Conservation (phyloP, 2,113 vertebrate genomes). For the Seriola quinqueradiata region DNA sequence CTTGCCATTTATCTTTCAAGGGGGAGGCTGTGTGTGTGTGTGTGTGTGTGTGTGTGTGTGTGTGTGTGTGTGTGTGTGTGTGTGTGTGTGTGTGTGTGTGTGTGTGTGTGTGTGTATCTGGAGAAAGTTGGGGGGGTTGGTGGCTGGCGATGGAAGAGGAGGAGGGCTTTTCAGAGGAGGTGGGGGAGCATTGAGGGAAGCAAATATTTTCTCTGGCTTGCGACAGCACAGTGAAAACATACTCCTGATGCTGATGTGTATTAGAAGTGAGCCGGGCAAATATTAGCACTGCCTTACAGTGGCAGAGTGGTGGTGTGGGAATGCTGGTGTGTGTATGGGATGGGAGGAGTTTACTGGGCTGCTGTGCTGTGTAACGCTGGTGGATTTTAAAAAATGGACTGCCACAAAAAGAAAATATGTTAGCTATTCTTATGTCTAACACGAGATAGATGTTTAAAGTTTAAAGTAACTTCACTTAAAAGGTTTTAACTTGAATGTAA, state of each 20-base stretch:
- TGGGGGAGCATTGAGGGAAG: conserved; percentile 56
- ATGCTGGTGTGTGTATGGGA: conserved; percentile 43
- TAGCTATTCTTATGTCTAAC: neutral
- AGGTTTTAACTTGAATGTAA: neutral
- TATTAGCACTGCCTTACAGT: conserved; percentile 81
- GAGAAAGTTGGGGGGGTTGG: conserved; percentile 44
- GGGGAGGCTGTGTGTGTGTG: conserved; percentile 55
- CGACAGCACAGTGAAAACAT: conserved; percentile 79
- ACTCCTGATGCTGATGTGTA: conserved; percentile 81
- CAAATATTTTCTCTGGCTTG: conserved; percentile 85
- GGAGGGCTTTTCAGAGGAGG: conserved; percentile 42
- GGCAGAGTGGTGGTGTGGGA: conserved; percentile 57
- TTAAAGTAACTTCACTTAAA: conserved; percentile 7
- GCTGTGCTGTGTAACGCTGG: conserved; percentile 34
- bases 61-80: conserved; percentile 48
- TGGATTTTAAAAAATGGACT: conserved; percentile 3
- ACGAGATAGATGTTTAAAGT: neutral
- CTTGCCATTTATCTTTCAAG: conserved; percentile 77
- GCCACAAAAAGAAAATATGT: conserved; percentile 12
- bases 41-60: conserved; percentile 45
- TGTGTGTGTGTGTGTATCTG: conserved; percentile 49
- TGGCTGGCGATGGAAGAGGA: conserved; percentile 19
- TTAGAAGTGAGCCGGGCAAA: conserved; percentile 83
- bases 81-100: conserved; percentile 47
- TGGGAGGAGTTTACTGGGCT: conserved; percentile 45